Evolutionary conservation across 2,113 vertebrate species (phyloP).

Genomic region (Odontesthes bonariensis): DNA sequence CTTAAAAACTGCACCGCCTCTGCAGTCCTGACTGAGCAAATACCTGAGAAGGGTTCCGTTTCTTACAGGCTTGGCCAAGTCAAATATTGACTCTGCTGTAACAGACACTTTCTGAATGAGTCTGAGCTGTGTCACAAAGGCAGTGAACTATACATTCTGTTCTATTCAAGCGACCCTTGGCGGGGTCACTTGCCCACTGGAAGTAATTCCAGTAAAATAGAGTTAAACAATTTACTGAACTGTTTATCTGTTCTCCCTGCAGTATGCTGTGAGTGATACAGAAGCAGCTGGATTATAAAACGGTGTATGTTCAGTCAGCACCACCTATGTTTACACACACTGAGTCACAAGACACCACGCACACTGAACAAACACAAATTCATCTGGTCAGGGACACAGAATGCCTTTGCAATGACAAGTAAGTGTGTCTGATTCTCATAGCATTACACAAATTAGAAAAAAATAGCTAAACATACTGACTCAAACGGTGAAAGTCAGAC

Average conservation of each 20-base stretch:
- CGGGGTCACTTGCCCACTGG: background rate
- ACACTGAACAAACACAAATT: constrained; percentile 24
- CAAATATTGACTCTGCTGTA: constrained; percentile 57
- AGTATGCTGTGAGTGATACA: background rate
- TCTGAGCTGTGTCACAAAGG: background rate
- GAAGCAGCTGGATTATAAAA: constrained; percentile 29
- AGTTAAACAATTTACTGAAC: background rate
- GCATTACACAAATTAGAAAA: background rate
- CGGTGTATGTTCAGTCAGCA: constrained; percentile 39
- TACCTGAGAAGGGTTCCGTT: background rate
- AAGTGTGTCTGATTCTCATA: background rate
- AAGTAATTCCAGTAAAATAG: background rate
- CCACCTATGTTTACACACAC: constrained; percentile 79
- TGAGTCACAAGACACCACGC: constrained; percentile 73
- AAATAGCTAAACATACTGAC: too few species aligned
- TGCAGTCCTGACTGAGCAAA: constrained; percentile 2
- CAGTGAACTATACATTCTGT: background rate
- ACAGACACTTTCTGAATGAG: background rate
- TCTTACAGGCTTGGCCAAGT: constrained; percentile 7
- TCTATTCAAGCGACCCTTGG: background rate
- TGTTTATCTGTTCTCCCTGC: background rate
- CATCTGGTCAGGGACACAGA: background rate
- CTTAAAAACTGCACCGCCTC: background rate
- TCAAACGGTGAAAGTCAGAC: too few species aligned
- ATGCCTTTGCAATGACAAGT: constrained; percentile 1